Evolutionary conservation across 1,140 invertebrate genomes (phyloP).

Genomic region (Orussus abietinus): DNA sequence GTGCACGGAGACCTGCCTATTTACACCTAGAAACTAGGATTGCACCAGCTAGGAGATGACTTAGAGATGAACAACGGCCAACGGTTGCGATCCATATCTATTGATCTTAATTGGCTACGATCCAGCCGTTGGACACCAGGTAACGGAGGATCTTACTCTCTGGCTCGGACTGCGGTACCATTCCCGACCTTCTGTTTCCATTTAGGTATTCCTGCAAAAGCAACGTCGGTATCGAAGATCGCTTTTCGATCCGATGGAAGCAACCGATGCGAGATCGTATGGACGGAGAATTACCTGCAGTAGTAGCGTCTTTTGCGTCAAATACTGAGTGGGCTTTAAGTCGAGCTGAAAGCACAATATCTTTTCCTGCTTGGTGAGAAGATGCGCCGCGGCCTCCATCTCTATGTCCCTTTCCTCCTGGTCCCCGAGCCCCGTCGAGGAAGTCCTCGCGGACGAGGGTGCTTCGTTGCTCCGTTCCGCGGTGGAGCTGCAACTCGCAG

Average conservation of each 20-base stretch:
- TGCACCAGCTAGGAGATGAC: slow-evolving; percentile 38
- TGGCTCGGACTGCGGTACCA: slow-evolving; percentile 49
- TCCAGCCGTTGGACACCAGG: slow-evolving; percentile 51
- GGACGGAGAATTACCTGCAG: slow-evolving; percentile 51
- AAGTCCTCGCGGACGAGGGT: slow-evolving; percentile 25
- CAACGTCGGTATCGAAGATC: not conserved
- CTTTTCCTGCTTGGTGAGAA: slow-evolving; percentile 52
- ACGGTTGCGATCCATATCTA: too few species aligned
- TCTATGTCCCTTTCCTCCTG: slow-evolving; percentile 40
- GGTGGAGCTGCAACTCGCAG: slow-evolving; percentile 31
- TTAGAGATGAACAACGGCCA: slow-evolving; percentile 32
- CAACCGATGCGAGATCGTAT: too few species aligned
- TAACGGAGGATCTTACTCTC: slow-evolving; percentile 53
- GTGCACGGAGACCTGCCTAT: too few species aligned
- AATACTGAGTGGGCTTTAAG: slow-evolving; percentile 52
- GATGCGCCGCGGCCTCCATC: slow-evolving; percentile 46
- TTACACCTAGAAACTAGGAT: too few species aligned
- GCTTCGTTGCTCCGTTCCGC: slow-evolving; percentile 34
- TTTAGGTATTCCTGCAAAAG: slow-evolving; percentile 49
- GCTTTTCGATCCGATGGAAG: not conserved
- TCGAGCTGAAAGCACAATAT: slow-evolving; percentile 48
- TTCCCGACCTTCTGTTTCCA: slow-evolving; percentile 43
- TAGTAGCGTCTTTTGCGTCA: slow-evolving; percentile 50
- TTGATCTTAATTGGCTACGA: slow-evolving; percentile 48
- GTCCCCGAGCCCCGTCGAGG: slow-evolving; percentile 25